Evolutionary conservation across 2,888 invertebrate genomes (phyloP).

Genomic region (Alcis repandata): DNA sequence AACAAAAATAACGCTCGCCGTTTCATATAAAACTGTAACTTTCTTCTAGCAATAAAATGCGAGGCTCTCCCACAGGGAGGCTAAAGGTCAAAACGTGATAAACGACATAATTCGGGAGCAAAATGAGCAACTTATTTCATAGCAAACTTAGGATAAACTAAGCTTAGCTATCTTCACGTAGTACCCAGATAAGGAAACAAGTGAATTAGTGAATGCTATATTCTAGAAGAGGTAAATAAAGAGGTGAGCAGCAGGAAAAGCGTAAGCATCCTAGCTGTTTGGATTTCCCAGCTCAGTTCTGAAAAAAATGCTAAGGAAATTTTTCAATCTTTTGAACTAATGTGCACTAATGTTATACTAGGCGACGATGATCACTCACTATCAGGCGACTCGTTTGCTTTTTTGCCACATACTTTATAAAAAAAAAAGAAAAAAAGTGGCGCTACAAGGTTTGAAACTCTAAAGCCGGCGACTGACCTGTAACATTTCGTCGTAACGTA

Average conservation of each 20-base stretch:
- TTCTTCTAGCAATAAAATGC: slow-evolving; percentile 11
- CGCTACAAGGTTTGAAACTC: too few relatives aligned
- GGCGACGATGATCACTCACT: too few relatives aligned
- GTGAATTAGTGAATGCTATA: neutral
- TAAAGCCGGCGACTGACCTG: too few relatives aligned
- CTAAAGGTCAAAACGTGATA: slow-evolving; percentile 33
- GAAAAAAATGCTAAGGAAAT: too few relatives aligned
- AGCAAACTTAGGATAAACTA: neutral
- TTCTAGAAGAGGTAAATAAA: neutral
- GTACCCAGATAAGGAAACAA: neutral
- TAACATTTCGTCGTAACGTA: too few relatives aligned
- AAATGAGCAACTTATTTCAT: slow-evolving; percentile 5
- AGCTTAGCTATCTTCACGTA: neutral
- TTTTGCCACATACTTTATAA: too few relatives aligned
- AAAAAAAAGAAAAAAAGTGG: too few relatives aligned
- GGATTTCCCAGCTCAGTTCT: too few relatives aligned
- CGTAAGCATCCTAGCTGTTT: too few relatives aligned
- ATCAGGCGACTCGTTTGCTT: too few relatives aligned
- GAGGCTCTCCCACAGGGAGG: slow-evolving; percentile 15
- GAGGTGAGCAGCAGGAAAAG: neutral
- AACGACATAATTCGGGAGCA: slow-evolving; percentile 3
- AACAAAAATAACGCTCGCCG: neutral
- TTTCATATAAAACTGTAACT: slow-evolving; percentile 8
- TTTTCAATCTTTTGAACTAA: too few relatives aligned
- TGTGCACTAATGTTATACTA: too few relatives aligned